Conservation (phyloP, 2,113 vertebrate species). For the Coreoperca whiteheadi region DNA sequence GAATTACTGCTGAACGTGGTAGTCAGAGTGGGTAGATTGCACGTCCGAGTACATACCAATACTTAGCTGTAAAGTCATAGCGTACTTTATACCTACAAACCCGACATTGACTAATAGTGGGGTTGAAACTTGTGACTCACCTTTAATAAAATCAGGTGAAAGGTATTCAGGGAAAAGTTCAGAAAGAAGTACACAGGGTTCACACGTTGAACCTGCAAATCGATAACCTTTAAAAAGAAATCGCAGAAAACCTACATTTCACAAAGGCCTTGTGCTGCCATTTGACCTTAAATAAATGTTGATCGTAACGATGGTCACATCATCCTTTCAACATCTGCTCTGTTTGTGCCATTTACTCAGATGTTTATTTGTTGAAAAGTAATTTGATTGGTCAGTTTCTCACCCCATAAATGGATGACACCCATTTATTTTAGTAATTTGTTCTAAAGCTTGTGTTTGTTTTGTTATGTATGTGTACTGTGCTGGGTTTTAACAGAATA, state of each 20-base stretch:
- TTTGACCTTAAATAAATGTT: slow-evolving; percentile 38
- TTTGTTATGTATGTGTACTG: too few species aligned
- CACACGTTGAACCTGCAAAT: slow-evolving; percentile 9
- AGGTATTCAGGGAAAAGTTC: slow-evolving; percentile 58
- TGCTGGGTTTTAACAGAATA: too few species aligned
- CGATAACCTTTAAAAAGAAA: slow-evolving; percentile 7
- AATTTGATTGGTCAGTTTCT: background rate
- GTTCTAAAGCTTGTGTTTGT: too few species aligned
- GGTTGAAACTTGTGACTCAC: background rate
- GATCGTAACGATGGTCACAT: slow-evolving; percentile 1
- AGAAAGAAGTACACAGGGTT: slow-evolving; percentile 28
- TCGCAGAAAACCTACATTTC: background rate
- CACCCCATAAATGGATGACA: background rate
- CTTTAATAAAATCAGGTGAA: slow-evolving; percentile 47
- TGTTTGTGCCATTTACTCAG: background rate
- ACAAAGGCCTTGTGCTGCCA: background rate
- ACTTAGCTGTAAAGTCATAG: slow-evolving; percentile 3
- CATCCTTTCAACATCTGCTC: slow-evolving; percentile 23
- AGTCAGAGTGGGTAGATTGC: background rate
- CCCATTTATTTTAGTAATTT: background rate
- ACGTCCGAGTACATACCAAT: background rate
- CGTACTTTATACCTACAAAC: background rate
- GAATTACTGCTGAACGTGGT: background rate
- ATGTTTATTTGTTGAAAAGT: background rate
- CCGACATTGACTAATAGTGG: background rate